phyloP scores from a whole-genome alignment of 2,113 vertebrate genomes.

The Ammodytes marinus region DNA sequence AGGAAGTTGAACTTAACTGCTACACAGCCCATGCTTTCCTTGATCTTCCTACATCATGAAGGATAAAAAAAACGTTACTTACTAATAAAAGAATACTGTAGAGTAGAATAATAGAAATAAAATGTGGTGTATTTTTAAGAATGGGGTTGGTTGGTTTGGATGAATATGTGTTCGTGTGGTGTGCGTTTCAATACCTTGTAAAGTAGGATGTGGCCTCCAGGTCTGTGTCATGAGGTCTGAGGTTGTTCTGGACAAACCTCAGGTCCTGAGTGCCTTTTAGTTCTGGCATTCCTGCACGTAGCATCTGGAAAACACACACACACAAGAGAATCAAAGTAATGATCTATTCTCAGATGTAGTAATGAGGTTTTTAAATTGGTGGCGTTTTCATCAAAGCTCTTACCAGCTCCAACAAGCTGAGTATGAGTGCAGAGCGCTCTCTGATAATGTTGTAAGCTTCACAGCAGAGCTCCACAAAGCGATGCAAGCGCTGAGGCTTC shows the following conservation, averaged over 20 bases:
- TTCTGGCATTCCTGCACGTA: constrained; percentile 89
- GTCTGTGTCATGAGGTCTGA: constrained; percentile 89
- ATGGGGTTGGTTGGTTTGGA: neutral
- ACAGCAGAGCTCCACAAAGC: constrained; percentile 94
- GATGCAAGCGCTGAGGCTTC: constrained; percentile 87
- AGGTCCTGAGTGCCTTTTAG: constrained; percentile 87
- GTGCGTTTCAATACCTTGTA: constrained; percentile 84
- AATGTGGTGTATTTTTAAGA: neutral
- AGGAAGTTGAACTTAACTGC: constrained; percentile 93
- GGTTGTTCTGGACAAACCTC: constrained; percentile 89
- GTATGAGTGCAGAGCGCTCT: constrained; percentile 86
- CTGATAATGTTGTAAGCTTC: constrained; percentile 90
- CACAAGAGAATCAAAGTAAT: neutral
- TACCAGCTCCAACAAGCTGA: constrained; percentile 92
- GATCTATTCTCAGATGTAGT: neutral
- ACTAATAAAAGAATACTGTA: no score
- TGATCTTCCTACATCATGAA: constrained; percentile 88
- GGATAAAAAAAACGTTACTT: neutral
- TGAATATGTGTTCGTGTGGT: neutral
- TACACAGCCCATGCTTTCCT: constrained; percentile 91
- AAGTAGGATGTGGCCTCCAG: constrained; percentile 92
- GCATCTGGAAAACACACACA: constrained; percentile 84
- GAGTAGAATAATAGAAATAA: neutral
- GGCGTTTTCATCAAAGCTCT: constrained; percentile 56
- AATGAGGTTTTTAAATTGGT: neutral